A percentile compares a stretch with the other conserved stretches of the same genome.
phyloP scores from a whole-genome alignment of 2,888 invertebrate genomes.

The Spilarctia lutea region DNA sequence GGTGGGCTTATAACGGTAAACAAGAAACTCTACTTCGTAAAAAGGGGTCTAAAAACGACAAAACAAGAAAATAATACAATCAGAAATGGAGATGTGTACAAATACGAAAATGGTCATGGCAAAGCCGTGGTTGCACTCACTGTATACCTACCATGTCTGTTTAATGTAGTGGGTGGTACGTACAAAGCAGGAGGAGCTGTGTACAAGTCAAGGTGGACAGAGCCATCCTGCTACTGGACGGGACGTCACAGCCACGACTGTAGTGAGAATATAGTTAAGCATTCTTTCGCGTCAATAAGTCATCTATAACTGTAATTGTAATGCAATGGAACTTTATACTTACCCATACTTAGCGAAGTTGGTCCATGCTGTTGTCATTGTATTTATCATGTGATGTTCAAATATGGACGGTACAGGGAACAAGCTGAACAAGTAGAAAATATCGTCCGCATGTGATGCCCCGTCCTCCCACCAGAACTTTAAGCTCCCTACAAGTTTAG shows the following conservation, averaged over 20 bases:
- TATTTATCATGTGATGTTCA: constrained; percentile 40
- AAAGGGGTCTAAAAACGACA: too few species aligned
- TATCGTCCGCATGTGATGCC: constrained; percentile 55
- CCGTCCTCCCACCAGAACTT: constrained; percentile 32
- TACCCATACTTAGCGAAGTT: constrained; percentile 50
- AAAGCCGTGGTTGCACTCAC: too few species aligned
- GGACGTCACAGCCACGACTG: too few species aligned
- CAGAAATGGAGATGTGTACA: too few species aligned
- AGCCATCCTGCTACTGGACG: too few species aligned
- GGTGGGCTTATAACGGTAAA: neutral
- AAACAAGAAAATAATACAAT: too few species aligned
- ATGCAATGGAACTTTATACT: constrained; percentile 8
- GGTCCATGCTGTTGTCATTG: constrained; percentile 47
- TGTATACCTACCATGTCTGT: too few species aligned
- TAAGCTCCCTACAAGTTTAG: constrained; percentile 27
- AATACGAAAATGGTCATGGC: too few species aligned
- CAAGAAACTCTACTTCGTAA: neutral
- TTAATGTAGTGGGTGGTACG: too few species aligned
- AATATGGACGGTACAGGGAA: constrained; percentile 27
- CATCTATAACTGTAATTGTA: neutral
- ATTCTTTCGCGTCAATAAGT: neutral
- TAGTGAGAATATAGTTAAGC: too few species aligned
- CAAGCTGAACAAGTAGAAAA: constrained; percentile 48
- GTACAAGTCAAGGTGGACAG: too few species aligned
- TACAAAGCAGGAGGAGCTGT: too few species aligned